A percentile compares a stretch with the other conserved stretches of the same genome.
phyloP scores from a whole-genome alignment of 1,140 invertebrate genomes.

The Ceratosolen fusciceps region DNA sequence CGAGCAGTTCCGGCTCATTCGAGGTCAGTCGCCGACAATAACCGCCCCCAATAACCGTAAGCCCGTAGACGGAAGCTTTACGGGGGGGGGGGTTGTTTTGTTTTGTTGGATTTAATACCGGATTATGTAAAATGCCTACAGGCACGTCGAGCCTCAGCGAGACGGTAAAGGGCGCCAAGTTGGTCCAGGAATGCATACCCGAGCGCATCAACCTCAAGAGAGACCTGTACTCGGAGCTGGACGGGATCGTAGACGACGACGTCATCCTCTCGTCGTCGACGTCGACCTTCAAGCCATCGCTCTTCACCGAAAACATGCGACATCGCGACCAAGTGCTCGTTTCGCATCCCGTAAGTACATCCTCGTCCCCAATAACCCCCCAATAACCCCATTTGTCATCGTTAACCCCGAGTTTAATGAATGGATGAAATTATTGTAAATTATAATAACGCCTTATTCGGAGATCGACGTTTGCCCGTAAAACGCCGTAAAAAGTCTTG shows the following conservation, averaged over 20 bases:
- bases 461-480: too few species aligned
- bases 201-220: constrained; percentile 89
- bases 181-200: constrained; percentile 93
- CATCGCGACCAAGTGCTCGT: constrained; percentile 84
- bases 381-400: too few species aligned
- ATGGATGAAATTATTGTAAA: too few species aligned
- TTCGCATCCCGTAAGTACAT: constrained; percentile 85
- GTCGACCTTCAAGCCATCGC: constrained; percentile 89
- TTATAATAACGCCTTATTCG: too few species aligned
- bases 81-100: too few species aligned
- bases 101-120: too few species aligned
- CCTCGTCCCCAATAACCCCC: too few species aligned
- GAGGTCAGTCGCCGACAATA: constrained; percentile 78
- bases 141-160: constrained; percentile 78
- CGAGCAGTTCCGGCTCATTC: constrained; percentile 84
- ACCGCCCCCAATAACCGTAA: too few species aligned
- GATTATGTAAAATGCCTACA: constrained; percentile 55
- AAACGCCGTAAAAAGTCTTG: too few species aligned
- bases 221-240: constrained; percentile 84
- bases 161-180: constrained; percentile 79
- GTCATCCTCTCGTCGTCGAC: constrained; percentile 92
- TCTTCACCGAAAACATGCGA: constrained; percentile 85
- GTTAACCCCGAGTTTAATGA: too few species aligned
- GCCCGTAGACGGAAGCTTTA: too few species aligned
- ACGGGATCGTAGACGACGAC: constrained; percentile 79